Percentiles rank a stretch among this genome's conserved stretches.
Conservation (phyloP, 2,797 vertebrate genomes). For the Cuniculus paca region DNA sequence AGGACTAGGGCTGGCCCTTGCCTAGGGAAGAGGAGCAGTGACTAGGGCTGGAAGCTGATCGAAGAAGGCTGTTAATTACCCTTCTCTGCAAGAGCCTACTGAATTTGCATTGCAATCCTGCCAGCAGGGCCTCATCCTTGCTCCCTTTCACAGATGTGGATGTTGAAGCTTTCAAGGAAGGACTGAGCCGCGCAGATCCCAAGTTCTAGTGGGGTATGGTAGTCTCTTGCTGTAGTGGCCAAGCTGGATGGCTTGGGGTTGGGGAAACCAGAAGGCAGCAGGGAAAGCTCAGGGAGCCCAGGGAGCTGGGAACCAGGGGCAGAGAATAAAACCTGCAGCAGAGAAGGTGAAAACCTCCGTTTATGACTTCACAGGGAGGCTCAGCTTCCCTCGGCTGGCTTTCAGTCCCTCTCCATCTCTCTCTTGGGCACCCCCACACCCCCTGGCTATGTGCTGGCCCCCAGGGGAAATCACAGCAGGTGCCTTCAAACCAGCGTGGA, state of each 20-base stretch:
- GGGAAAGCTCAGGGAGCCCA: neutral
- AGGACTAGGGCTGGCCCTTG: neutral
- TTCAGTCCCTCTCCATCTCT: neutral
- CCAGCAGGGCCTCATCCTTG: neutral
- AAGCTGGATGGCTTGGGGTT: neutral
- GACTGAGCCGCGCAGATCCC: neutral
- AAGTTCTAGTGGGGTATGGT: too few relatives aligned
- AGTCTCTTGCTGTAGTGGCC: neutral
- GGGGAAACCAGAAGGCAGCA: fast-evolving
- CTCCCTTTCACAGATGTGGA: neutral
- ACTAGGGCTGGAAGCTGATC: neutral
- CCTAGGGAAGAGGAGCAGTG: neutral
- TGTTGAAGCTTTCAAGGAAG: neutral
- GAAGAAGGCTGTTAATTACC: neutral
- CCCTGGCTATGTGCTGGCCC: neutral
- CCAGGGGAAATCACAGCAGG: constrained; percentile 75
- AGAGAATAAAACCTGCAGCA: neutral
- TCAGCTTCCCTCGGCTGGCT: neutral
- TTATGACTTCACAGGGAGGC: constrained; percentile 26
- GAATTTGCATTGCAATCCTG: neutral
- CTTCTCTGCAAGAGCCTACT: neutral
- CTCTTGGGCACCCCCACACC: neutral
- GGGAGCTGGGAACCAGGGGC: neutral
- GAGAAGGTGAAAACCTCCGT: neutral
- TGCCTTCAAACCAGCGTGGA: neutral